Evolutionary conservation across 2,888 invertebrate genomes (phyloP).

Genomic region (Caenorhabditis angaria): DNA sequence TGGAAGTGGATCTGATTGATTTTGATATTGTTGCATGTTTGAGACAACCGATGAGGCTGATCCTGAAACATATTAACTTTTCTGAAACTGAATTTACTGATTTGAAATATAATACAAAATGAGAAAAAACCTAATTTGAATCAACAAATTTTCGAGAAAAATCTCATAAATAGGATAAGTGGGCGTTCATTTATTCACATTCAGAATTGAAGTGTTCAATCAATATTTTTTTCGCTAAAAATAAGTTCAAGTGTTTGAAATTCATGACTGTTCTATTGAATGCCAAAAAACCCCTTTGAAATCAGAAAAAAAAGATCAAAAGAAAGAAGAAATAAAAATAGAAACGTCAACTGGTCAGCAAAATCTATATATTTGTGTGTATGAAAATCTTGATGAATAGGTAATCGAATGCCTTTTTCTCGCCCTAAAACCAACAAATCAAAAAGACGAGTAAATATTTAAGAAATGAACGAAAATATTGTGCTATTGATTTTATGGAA

Average conservation of each 20-base stretch:
- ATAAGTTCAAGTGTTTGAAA: not conserved
- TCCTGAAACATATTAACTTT: not conserved
- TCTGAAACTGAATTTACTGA: too few species aligned
- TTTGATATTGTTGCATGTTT: not conserved
- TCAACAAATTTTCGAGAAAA: too few species aligned
- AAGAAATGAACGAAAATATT: not conserved
- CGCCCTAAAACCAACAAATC: conserved; percentile 4
- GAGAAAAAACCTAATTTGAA: too few species aligned
- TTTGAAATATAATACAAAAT: too few species aligned
- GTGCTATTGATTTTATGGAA: conserved; percentile 6
- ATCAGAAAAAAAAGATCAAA: not conserved
- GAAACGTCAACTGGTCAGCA: conserved; percentile 4
- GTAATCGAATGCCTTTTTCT: conserved; percentile 5
- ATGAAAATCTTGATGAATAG: conserved; percentile 3
- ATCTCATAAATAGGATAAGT: too few species aligned
- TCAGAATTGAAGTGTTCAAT: not conserved
- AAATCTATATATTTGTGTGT: not conserved
- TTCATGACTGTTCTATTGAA: not conserved
- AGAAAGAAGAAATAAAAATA: conserved; percentile 12
- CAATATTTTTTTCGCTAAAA: too few species aligned
- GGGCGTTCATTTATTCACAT: too few species aligned
- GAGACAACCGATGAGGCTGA: not conserved
- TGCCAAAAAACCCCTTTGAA: not conserved
- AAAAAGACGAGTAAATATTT: not conserved
- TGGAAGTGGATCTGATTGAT: conserved; percentile 9